Evolutionary conservation across 2,113 vertebrate species (phyloP).

Genomic region (Myiozetetes cayanensis): DNA sequence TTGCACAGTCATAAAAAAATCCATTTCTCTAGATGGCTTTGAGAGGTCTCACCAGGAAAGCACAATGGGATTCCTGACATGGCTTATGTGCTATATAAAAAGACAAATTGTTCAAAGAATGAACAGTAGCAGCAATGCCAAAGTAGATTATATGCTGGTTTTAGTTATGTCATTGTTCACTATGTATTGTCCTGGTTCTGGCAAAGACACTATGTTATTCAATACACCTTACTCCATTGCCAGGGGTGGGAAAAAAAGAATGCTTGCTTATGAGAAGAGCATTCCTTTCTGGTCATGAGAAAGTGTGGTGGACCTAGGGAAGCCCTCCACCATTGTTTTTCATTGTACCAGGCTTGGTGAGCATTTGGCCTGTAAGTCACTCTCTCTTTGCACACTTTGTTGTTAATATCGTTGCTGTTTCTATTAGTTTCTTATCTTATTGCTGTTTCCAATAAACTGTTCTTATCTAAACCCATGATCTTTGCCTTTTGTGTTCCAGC

Average conservation of each 20-base stretch:
- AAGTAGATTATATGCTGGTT: not conserved
- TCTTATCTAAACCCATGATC: not conserved
- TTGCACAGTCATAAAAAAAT: not conserved
- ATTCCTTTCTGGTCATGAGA: not conserved
- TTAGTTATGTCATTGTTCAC: not conserved
- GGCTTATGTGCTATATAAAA: not conserved
- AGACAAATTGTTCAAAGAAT: not conserved
- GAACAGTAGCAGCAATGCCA: not conserved
- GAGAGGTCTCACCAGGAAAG: not conserved
- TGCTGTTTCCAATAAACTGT: not conserved
- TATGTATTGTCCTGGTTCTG: not conserved
- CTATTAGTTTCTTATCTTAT: not conserved
- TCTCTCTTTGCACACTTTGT: not conserved
- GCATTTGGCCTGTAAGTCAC: not conserved
- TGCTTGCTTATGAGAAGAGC: not conserved
- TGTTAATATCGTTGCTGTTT: not conserved
- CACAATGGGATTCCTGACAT: not conserved
- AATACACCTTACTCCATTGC: not conserved
- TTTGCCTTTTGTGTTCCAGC: not conserved
- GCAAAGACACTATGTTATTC: not conserved
- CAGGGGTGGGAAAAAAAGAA: not conserved
- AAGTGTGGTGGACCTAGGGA: not conserved
- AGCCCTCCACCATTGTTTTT: not conserved
- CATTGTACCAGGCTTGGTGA: not conserved
- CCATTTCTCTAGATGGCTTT: not conserved